A percentile compares a stretch with the other conserved stretches of the same genome.
phyloP scores from a whole-genome alignment of 2,888 invertebrate species.

The Mechanitis mazaeus region DNA sequence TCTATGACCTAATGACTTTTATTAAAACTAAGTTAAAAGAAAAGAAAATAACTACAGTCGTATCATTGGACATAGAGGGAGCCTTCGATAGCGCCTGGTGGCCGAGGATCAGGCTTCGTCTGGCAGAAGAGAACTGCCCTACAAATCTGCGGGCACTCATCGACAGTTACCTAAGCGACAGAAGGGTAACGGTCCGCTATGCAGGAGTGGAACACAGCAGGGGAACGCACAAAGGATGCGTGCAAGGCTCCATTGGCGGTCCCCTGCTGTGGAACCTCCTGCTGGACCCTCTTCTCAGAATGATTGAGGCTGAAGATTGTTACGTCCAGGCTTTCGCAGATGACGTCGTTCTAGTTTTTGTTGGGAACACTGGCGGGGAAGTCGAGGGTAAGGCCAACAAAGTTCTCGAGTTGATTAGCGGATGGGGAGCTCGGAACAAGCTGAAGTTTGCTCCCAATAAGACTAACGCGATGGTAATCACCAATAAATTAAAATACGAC shows the following conservation, averaged over 20 bases:
- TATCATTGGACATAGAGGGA: conserved; percentile 1
- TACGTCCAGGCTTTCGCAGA: too few species aligned
- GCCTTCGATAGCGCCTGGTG: conserved; percentile 10
- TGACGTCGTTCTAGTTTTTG: too few species aligned
- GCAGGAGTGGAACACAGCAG: too few species aligned
- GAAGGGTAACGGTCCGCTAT: too few species aligned
- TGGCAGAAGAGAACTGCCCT: background rate
- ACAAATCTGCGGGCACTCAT: background rate
- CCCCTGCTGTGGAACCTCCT: background rate
- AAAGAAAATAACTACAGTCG: too few species aligned
- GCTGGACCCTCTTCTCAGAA: background rate
- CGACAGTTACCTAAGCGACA: too few species aligned
- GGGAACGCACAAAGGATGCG: background rate
- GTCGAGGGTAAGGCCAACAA: too few species aligned
- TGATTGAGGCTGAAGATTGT: too few species aligned
- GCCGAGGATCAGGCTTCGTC: background rate
- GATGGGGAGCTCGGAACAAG: background rate
- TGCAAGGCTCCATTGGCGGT: background rate
- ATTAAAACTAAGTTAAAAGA: too few species aligned
- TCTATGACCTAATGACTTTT: too few species aligned
- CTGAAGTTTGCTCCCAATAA: conserved; percentile 3
- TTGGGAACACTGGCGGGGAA: too few species aligned
- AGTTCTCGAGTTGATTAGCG: too few species aligned
- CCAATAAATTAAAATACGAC: background rate
- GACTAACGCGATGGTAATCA: conserved; percentile 1